Evolutionary conservation across 2,888 invertebrate species (phyloP).

Genomic region (Gisinianus flammeolus): DNA sequence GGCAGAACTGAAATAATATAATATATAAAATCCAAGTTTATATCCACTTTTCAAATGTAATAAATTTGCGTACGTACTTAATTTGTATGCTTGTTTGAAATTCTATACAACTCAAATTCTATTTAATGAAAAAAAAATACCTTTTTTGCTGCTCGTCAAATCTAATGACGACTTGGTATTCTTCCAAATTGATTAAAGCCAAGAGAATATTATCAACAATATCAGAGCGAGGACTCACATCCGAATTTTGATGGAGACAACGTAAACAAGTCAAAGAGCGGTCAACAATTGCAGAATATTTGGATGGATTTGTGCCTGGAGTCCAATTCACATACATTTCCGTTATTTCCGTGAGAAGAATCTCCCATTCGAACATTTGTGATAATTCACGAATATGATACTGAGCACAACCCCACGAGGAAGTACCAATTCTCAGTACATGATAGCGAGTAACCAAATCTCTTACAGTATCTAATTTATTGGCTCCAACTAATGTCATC

Average conservation of each 20-base stretch:
- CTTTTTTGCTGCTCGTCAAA: conserved; percentile 70
- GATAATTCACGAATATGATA: conserved; percentile 67
- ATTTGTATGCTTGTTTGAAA: background rate
- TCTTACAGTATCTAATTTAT: conserved; percentile 39
- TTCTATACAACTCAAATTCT: background rate
- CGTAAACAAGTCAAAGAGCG: conserved; percentile 48
- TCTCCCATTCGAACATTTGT: conserved; percentile 85
- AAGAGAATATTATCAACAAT: conserved; percentile 79
- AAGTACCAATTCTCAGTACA: conserved; percentile 78
- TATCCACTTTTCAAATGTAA: background rate
- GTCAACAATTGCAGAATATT: background rate
- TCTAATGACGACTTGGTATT: conserved; percentile 73
- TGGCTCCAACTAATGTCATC: conserved; percentile 74
- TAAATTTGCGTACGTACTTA: no score
- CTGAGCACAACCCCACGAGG: conserved; percentile 52
- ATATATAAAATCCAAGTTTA: background rate
- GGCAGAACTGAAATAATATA: conserved; percentile 66
- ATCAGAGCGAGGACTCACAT: conserved; percentile 65
- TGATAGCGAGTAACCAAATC: conserved; percentile 78
- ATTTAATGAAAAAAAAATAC: conserved; percentile 42
- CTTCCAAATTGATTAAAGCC: conserved; percentile 80
- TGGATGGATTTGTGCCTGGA: conserved; percentile 57
- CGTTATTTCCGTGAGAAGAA: conserved; percentile 78
- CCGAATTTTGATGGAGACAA: conserved; percentile 47
- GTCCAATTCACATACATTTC: conserved; percentile 74